Evolutionary conservation across 2,113 vertebrate species (phyloP), one percentile per base, ranked within the genome.

Genomic region (Gallinago paraguaiae): DNA sequence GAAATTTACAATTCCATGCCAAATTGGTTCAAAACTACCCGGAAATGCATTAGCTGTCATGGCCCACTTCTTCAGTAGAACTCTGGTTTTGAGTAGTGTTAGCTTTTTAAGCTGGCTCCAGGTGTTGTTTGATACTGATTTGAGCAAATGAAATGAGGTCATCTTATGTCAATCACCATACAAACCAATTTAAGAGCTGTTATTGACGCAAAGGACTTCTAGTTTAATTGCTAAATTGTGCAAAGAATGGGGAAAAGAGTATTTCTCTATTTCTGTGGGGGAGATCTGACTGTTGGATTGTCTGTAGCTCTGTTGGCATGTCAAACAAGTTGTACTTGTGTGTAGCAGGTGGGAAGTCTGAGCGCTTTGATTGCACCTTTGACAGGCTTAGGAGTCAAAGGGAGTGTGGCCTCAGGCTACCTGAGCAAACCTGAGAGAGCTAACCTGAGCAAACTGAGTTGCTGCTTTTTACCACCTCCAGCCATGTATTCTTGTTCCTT

Each of bases 1-100:
- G 18, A 86, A 91, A 91, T 82, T 93, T 88, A 59, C 64, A 93
- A 24, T 88, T 92, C 86, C 53, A 31, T 91, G 88, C 65, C 84
- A 72, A 89, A 91, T 13, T 94, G 61, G 46, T 92, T 91, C 82
- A 93, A 86, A 95, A 88, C 61, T 56, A 56, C 23, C 53, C 60
- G 86, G 77, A 92, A 93, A 94, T 20, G n/a, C 37, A 22, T 94
- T 91, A 84, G 56, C 30, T 95, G 94, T 82, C 69, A 84, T 11
- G 65, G 95, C 24, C 77, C 80, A 92, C 92, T 93, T 92, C 86
- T 88, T 88, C 77, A 81, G 39, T 7, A 41, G 25, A 68, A 6
- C 59, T 90, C 64, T 75, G 43, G 22, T 28, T 93, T 60, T 78
- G 60, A 79, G 76, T 18, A n/a, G 16, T 0, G 0, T 8, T 37